Percentiles rank a stretch among this genome's conserved stretches.
phyloP scores from a whole-genome alignment of 35 echinoderm and acorn worm genomes.

The Chiridota heheva region DNA sequence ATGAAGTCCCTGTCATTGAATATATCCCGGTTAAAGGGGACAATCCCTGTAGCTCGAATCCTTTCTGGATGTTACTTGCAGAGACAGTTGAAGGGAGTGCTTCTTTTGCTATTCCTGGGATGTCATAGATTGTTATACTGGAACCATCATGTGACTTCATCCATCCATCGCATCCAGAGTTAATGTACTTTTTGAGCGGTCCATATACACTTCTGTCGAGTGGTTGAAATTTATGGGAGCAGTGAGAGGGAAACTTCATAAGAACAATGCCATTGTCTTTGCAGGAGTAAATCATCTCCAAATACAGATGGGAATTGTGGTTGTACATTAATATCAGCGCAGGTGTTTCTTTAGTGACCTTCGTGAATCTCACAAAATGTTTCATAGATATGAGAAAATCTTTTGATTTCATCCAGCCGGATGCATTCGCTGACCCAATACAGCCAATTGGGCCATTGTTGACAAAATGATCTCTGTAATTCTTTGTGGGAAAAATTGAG shows the following conservation, averaged over 20 bases:
- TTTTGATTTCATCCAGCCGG: slow-evolving; percentile 35
- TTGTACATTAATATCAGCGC: slow-evolving; percentile 34
- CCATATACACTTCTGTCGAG: slow-evolving; percentile 49
- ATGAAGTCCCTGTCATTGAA: slow-evolving; percentile 16
- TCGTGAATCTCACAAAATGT: slow-evolving; percentile 25
- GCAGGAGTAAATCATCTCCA: slow-evolving; percentile 17
- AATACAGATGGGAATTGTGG: slow-evolving; percentile 29
- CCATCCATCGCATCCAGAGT: slow-evolving; percentile 13
- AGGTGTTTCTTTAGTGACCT: slow-evolving; percentile 15
- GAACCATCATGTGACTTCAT: slow-evolving; percentile 14
- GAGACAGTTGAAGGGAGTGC: slow-evolving; percentile 12
- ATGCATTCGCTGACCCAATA: slow-evolving; percentile 17
- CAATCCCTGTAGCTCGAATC: slow-evolving; percentile 27
- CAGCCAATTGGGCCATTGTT: slow-evolving; percentile 13
- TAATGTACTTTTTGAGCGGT: slow-evolving; percentile 43
- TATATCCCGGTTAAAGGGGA: slow-evolving; percentile 19
- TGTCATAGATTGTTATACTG: slow-evolving; percentile 41
- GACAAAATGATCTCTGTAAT: slow-evolving; percentile 24
- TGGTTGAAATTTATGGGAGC: slow-evolving; percentile 34
- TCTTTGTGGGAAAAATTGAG: slow-evolving; percentile 40
- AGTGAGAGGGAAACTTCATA: slow-evolving; percentile 26
- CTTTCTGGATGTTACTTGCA: slow-evolving; percentile 14
- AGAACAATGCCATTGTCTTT: slow-evolving; percentile 40
- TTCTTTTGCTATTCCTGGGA: neutral
- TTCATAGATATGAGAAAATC: slow-evolving; percentile 29